These are phyloP conservation scores for Melinaea marsaeus DNA, from an alignment of 2,888 invertebrate species.

Conservation along the genomic window DNA sequence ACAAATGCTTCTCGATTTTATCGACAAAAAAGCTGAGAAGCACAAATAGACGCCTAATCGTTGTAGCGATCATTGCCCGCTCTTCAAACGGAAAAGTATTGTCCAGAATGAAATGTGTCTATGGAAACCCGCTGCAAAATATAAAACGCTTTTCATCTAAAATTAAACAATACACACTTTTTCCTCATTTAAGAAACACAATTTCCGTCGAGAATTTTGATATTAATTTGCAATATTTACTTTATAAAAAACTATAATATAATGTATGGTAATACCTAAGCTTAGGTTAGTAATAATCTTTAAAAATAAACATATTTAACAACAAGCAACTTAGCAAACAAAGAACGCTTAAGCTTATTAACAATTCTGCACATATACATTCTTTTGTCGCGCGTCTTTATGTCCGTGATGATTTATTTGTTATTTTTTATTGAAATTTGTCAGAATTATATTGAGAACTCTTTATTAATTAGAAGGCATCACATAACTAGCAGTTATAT, in stretches of 20 bases:
- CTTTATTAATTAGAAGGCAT: too few relatives aligned
- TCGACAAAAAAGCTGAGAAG: slow-evolving; percentile 16
- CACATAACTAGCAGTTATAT: too few relatives aligned
- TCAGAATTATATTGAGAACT: too few relatives aligned
- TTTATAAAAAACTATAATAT: neutral
- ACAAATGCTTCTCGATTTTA: slow-evolving; percentile 12
- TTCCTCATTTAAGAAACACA: slow-evolving; percentile 1
- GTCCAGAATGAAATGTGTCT: slow-evolving; percentile 23
- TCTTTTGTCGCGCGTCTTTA: too few relatives aligned
- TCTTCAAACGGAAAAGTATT: slow-evolving; percentile 21
- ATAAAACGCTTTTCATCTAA: slow-evolving; percentile 8
- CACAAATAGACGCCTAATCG: slow-evolving; percentile 18
- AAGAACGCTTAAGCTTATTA: too few relatives aligned
- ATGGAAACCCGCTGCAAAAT: slow-evolving; percentile 7
- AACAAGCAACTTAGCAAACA: too few relatives aligned
- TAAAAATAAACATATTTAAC: too few relatives aligned
- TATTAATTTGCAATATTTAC: neutral
- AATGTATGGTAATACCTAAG: too few relatives aligned
- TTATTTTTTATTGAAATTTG: too few relatives aligned
- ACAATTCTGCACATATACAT: too few relatives aligned
- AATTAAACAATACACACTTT: slow-evolving; percentile 11
- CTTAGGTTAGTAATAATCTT: too few relatives aligned
- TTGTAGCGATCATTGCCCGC: slow-evolving; percentile 10
- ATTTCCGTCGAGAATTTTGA: neutral
- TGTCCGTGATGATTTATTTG: too few relatives aligned